Evolutionary conservation across 2,113 vertebrate genomes (phyloP).

Genomic region (Excalfactoria chinensis): DNA sequence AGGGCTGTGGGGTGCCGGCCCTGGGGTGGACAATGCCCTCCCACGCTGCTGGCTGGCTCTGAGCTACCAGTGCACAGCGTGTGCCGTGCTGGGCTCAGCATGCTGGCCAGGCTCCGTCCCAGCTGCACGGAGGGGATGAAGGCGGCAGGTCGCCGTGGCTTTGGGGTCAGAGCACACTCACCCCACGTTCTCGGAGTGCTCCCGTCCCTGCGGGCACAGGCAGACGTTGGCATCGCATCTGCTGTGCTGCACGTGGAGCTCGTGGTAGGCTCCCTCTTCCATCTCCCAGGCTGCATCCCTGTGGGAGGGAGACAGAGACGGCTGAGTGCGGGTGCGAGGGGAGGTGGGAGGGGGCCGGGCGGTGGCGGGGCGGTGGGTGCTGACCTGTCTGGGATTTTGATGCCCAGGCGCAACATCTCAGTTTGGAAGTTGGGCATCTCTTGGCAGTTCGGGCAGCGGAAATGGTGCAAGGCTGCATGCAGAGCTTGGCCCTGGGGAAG

Average conservation of each 20-base stretch:
- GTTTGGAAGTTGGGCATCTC: rapidly evolving
- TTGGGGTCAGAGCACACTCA: neutral
- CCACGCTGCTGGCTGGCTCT: too few relatives aligned
- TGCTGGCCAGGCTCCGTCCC: neutral
- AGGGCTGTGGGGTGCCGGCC: too few relatives aligned
- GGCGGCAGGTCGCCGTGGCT: rapidly evolving
- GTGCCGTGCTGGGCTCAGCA: neutral
- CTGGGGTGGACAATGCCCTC: too few relatives aligned
- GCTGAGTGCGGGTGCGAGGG: rapidly evolving
- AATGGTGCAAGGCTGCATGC: neutral
- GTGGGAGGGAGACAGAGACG: neutral
- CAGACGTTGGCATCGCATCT: rapidly evolving
- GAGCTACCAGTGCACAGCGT: neutral
- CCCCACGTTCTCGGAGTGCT: rapidly evolving
- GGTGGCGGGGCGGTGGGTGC: neutral
- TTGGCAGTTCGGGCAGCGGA: neutral
- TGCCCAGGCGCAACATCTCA: neutral
- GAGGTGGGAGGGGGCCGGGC: neutral
- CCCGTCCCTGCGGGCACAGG: neutral
- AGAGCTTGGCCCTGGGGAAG: neutral
- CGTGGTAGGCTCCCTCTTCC: rapidly evolving
- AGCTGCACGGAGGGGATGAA: neutral
- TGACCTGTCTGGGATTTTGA: neutral
- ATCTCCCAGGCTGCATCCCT: neutral
- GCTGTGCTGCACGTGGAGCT: neutral